These are phyloP conservation scores for Temnothorax longispinosus DNA, from an alignment of 1,140 invertebrate species.

Conservation along the genomic window DNA sequence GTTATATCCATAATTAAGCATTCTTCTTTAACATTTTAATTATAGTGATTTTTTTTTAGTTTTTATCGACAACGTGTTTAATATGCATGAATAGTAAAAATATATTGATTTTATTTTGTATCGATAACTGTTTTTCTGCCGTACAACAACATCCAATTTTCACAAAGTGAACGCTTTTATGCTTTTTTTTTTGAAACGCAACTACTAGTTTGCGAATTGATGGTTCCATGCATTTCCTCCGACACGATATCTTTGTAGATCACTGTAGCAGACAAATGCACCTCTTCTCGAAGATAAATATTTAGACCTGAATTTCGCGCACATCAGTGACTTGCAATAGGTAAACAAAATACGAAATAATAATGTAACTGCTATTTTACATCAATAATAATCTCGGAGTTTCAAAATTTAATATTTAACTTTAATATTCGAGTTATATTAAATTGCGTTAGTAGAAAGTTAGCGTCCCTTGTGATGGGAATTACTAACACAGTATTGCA, in stretches of 20 bases:
- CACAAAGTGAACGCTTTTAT: not conserved
- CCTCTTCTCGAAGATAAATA: not conserved
- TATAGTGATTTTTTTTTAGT: not conserved
- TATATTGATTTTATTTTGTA: not conserved
- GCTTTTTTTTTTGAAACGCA: not conserved
- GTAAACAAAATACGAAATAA: slow-evolving; percentile 22
- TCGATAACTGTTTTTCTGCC: not conserved
- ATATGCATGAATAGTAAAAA: not conserved
- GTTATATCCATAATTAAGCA: not conserved
- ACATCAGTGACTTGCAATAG: slow-evolving; percentile 2
- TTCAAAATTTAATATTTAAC: slow-evolving; percentile 4
- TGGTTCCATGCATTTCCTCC: not conserved
- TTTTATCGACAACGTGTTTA: not conserved
- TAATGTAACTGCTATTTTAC: not conserved
- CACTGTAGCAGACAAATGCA: not conserved
- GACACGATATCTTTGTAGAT: not conserved
- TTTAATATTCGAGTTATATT: not conserved
- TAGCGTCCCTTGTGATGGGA: not conserved
- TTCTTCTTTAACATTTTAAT: not conserved
- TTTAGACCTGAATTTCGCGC: not conserved
- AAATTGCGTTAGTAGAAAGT: slow-evolving; percentile 7
- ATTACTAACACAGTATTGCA: not conserved
- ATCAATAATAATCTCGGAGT: slow-evolving; percentile 3
- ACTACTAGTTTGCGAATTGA: not conserved
- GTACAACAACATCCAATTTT: not conserved